A percentile compares a stretch with the other conserved stretches of the same genome.
Evolutionary conservation across 2,888 invertebrate species (phyloP).

Genomic region (Agrochola lychnidis): DNA sequence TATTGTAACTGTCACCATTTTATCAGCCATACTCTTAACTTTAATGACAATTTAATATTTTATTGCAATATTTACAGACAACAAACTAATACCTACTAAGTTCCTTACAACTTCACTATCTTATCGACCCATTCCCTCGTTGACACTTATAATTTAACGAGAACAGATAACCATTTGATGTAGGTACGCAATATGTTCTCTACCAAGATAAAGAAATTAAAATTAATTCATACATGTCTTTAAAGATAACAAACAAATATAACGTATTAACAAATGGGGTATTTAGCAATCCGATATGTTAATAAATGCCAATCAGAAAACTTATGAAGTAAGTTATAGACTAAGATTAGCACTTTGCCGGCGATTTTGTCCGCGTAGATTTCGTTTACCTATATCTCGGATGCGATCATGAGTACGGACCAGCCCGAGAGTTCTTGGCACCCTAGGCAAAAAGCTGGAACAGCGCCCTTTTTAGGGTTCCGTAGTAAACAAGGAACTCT

Average conservation of each 20-base stretch:
- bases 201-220: constrained; percentile 41
- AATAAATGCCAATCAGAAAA: constrained; percentile 32
- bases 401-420: no score
- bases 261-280: not conserved
- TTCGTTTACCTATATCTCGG: no score
- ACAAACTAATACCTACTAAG: not conserved
- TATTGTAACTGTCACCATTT: not conserved
- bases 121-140: not conserved
- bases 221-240: constrained; percentile 31
- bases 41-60: constrained; percentile 1
- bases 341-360: not conserved
- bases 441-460: no score
- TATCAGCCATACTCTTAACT: not conserved
- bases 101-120: constrained; percentile 6
- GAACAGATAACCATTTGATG: constrained; percentile 34
- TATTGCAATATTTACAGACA: not conserved
- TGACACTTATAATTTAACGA: constrained; percentile 26
- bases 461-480: no score
- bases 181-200: constrained; percentile 22
- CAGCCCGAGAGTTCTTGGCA: no score
- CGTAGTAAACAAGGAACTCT: no score
- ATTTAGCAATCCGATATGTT: constrained; percentile 15
- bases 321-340: constrained; percentile 8
- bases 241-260: constrained; percentile 11
- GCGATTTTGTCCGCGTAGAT: not conserved